Evolutionary conservation across 2,888 invertebrate genomes (phyloP).

Genomic region (Polylopha cassiicola): DNA sequence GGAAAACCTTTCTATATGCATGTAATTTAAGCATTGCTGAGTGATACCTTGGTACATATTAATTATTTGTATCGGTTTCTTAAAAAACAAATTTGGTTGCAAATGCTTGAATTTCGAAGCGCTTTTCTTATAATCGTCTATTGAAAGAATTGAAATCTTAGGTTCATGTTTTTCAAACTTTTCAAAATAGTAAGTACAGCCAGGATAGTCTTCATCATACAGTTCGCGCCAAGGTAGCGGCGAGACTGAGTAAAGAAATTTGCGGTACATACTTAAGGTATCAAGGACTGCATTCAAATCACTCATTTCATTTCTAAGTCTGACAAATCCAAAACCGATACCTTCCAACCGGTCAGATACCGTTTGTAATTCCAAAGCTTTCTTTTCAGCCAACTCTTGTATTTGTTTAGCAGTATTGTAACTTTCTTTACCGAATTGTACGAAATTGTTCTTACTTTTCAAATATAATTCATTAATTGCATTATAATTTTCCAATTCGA

Average conservation of each 20-base stretch:
- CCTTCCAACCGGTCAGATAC: constrained; percentile 28
- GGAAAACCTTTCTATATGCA: constrained; percentile 31
- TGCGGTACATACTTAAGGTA: constrained; percentile 31
- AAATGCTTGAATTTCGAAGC: no score
- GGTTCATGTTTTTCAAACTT: not conserved
- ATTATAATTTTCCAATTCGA: constrained; percentile 29
- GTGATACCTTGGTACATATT: constrained; percentile 28
- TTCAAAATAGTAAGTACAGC: not conserved
- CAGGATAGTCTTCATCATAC: constrained; percentile 20
- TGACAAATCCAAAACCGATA: constrained; percentile 30
- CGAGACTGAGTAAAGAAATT: constrained; percentile 31
- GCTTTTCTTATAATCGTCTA: not conserved
- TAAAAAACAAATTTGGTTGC: constrained; percentile 30
- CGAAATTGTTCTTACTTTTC: constrained; percentile 28
- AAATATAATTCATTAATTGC: constrained; percentile 22
- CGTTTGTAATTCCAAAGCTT: constrained; percentile 22
- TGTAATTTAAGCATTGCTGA: constrained; percentile 36
- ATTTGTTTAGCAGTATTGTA: constrained; percentile 29
- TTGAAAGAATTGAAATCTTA: not conserved
- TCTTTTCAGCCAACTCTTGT: constrained; percentile 27
- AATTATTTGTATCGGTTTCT: constrained; percentile 29
- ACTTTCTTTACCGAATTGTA: constrained; percentile 30
- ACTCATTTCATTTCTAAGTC: constrained; percentile 32
- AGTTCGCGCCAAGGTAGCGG: constrained; percentile 30
- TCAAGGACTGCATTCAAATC: constrained; percentile 29